phyloP scores from a whole-genome alignment of 2,888 invertebrate genomes.

The Ellobium chinense region DNA sequence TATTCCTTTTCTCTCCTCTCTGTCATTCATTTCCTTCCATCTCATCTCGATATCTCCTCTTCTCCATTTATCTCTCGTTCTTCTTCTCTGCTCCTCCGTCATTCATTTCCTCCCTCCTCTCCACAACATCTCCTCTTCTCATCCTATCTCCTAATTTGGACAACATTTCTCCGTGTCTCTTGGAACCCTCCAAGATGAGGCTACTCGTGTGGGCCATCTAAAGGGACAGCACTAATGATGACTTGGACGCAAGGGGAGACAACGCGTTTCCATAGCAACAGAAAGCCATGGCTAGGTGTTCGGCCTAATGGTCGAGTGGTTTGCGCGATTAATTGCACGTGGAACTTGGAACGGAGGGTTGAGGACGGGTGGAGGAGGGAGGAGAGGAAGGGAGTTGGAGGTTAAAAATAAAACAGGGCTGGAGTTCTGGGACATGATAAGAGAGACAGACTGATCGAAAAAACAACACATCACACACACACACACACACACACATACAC shows the following conservation, averaged over 20 bases:
- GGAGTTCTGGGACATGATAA: neutral
- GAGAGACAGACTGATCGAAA: neutral
- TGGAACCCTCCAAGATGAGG: neutral
- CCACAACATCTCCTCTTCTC: neutral
- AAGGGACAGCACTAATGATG: conserved; percentile 25
- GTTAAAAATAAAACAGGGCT: neutral
- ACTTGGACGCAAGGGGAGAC: conserved; percentile 18
- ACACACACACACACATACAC: conserved; percentile 1
- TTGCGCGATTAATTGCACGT: conserved; percentile 29
- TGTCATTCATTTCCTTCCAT: neutral
- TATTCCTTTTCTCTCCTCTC: neutral
- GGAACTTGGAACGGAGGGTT: too few relatives aligned
- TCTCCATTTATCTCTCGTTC: neutral
- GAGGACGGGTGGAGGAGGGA: neutral
- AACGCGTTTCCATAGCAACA: conserved; percentile 38
- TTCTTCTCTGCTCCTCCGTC: neutral
- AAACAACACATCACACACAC: neutral
- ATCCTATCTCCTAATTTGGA: neutral
- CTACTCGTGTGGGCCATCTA: neutral
- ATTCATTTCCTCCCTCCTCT: neutral
- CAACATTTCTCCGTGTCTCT: neutral
- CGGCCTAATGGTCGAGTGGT: conserved; percentile 32
- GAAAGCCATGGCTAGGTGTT: conserved; percentile 30
- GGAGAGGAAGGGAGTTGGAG: neutral
- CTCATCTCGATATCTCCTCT: neutral